Conservation (phyloP, 2,797 vertebrate species). For the Delichon dasypus region DNA sequence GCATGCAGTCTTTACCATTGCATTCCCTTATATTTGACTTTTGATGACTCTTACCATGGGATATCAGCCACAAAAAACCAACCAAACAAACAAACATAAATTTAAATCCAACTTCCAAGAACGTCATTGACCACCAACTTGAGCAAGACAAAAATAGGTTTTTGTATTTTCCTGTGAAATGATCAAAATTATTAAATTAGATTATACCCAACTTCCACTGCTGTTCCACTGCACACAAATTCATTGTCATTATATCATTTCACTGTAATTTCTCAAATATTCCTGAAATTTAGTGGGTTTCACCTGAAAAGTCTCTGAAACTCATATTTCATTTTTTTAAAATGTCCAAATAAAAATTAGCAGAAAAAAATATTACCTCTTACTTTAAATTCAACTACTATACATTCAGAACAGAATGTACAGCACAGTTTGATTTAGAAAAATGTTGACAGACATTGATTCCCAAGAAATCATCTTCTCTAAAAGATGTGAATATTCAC, state of each 20-base stretch:
- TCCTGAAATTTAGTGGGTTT: background rate
- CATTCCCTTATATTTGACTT: background rate
- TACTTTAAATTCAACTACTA: background rate
- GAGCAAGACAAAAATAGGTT: background rate
- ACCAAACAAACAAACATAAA: background rate
- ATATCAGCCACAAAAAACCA: background rate
- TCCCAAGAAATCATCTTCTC: background rate
- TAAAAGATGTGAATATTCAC: background rate
- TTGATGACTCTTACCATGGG: background rate
- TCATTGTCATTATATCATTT: background rate
- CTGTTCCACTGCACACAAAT: background rate
- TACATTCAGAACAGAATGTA: background rate
- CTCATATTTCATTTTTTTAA: background rate
- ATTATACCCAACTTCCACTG: background rate
- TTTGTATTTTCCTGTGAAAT: background rate
- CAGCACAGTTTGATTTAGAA: background rate
- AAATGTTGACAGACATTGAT: background rate
- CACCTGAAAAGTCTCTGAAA: background rate
- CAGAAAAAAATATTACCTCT: background rate
- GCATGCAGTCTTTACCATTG: background rate
- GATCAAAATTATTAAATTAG: background rate
- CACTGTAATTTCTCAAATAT: background rate
- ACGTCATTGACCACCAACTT: background rate
- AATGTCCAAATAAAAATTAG: background rate
- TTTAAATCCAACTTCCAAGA: background rate